Percentiles rank a stretch among this genome's conserved stretches.
phyloP scores from a whole-genome alignment of 2,888 invertebrate genomes.

The Meliscaeva auricollis region DNA sequence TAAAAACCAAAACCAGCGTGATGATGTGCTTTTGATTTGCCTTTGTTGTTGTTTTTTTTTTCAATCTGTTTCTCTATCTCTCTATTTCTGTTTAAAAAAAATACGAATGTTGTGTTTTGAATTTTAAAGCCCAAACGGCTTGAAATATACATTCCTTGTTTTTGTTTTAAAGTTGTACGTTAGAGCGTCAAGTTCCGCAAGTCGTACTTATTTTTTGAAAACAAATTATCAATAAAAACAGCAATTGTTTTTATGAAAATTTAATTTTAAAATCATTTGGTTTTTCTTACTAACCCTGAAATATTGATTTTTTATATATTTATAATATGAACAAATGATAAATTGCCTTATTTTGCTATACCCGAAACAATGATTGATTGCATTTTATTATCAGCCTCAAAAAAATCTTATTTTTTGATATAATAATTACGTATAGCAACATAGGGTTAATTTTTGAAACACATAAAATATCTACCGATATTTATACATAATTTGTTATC shows the following conservation, averaged over 20 bases:
- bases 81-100: constrained; percentile 29
- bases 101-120: constrained; percentile 31
- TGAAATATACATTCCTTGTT: not conserved
- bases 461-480: constrained; percentile 83
- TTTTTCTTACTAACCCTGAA: constrained; percentile 44
- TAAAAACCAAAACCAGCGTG: constrained; percentile 70
- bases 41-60: constrained; percentile 47
- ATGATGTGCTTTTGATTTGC: constrained; percentile 76
- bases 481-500: constrained; percentile 47
- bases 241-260: constrained; percentile 1
- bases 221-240: not conserved
- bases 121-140: constrained; percentile 43
- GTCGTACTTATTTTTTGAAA: not conserved
- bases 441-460: not conserved
- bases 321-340: too few relatives aligned
- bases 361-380: too few relatives aligned
- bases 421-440: not conserved
- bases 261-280: constrained; percentile 22
- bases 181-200: constrained; percentile 42
- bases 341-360: not conserved
- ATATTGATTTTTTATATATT: constrained; percentile 1
- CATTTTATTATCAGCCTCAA: too few relatives aligned
- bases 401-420: too few relatives aligned
- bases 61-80: constrained; percentile 38
- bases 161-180: constrained; percentile 20